Base-by-base conservation (phyloP, 35 echinoderm and acorn worm species). In the Apostichopus japonicus region DNA sequence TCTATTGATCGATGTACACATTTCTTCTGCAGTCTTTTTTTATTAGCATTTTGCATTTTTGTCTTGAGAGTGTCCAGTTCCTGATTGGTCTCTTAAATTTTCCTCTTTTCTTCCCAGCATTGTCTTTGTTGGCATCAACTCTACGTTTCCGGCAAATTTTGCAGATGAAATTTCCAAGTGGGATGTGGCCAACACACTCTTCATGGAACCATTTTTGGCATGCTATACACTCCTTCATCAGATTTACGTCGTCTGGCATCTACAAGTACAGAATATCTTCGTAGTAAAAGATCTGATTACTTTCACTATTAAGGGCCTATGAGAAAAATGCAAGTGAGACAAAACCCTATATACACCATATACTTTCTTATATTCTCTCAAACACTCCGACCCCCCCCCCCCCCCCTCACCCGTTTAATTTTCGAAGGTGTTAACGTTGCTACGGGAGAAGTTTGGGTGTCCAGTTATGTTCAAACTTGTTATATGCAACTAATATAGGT, bases 141-240 rank as follows among this genome's bases (percentile, higher is more conserved):
- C 10, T 87, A 15, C 54, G 53, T 56, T 87, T 87, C 8, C 84
- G 8, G n/a, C 84, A 87, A 0, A 65, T 44, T 27, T 55, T 13
- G 23, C 84, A 58, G 11, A 87, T 13, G 21, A 87, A 87, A 33
- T 24, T 59, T 9, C 84, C 84, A 19, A 59, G 54, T 17, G 84
- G 84, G 5, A 87, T 22, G 16, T 16, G 8, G 6, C 84, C 84
- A 9, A 87, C 84, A 65, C 84, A 87, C 51, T 56, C 53, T 87
- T 19, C 84, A 72, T 72, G 70, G 70, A 72, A 72, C 70, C 70
- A 72, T 72, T 72, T 16, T 17, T 5, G 0, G 19, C 70, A 72
- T 0, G 19, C 5, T 5, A 72, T 5, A 72, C 70, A 72, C n/a
- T 72, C 11, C 70, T 16, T 72, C 70, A 72, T 72, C 19, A 72